phyloP scores from a whole-genome alignment of 2,888 invertebrate genomes.

The Microdon myrmicae region DNA sequence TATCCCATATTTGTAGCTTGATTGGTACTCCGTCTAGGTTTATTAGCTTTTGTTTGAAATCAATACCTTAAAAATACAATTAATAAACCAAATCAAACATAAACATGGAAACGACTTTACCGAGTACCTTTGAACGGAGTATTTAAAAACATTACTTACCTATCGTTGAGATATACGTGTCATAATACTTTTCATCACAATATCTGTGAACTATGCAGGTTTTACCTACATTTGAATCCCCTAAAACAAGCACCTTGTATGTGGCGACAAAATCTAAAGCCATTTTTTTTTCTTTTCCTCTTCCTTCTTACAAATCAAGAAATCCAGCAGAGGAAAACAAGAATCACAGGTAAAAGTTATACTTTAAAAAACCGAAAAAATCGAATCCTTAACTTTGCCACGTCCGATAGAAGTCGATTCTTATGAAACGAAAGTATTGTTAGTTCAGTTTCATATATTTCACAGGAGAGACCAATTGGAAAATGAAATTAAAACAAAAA shows the following conservation, averaged over 20 bases:
- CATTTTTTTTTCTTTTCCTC: slow-evolving; percentile 67
- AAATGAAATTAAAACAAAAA: background rate
- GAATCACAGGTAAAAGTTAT: too few relatives aligned
- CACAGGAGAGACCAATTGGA: too few relatives aligned
- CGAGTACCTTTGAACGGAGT: too few relatives aligned
- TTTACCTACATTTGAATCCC: slow-evolving; percentile 90
- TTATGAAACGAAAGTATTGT: slow-evolving; percentile 4
- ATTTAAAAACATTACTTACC: slow-evolving; percentile 73
- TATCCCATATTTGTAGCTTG: slow-evolving; percentile 81
- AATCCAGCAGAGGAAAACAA: slow-evolving; percentile 1
- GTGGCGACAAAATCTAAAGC: slow-evolving; percentile 88
- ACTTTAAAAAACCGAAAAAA: too few relatives aligned
- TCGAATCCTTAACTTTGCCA: too few relatives aligned
- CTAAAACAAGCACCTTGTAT: slow-evolving; percentile 86
- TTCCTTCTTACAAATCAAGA: slow-evolving; percentile 10
- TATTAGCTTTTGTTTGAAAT: slow-evolving; percentile 90
- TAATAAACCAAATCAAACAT: too few relatives aligned
- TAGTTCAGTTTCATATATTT: slow-evolving; percentile 11
- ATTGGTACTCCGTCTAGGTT: slow-evolving; percentile 87
- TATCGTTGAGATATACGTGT: slow-evolving; percentile 90
- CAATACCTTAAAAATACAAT: slow-evolving; percentile 77
- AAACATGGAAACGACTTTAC: too few relatives aligned
- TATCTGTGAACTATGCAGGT: slow-evolving; percentile 91
- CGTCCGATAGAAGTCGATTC: too few relatives aligned
- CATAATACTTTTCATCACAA: slow-evolving; percentile 89